Evolutionary conservation across 2,797 vertebrate genomes (phyloP).

Genomic region (Premnoplex brunnescens): DNA sequence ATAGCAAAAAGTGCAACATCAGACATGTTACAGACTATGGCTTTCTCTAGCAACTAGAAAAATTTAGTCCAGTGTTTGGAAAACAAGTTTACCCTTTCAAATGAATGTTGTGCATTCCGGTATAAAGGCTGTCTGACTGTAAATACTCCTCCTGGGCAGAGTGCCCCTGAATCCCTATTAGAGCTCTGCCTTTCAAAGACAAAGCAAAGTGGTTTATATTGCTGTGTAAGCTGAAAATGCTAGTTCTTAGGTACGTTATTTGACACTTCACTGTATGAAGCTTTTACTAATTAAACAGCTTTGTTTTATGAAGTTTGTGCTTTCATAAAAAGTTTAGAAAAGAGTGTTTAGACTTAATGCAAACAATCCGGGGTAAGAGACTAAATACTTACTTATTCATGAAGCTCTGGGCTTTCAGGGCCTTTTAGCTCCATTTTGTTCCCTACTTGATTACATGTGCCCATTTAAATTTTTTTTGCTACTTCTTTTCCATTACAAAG

Average conservation of each 20-base stretch:
- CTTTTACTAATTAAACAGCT: slow-evolving; percentile 34
- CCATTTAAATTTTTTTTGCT: neutral
- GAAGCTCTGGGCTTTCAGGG: neutral
- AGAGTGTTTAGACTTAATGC: neutral
- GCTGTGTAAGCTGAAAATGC: slow-evolving; percentile 17
- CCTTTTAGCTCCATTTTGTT: neutral
- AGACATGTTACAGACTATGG: neutral
- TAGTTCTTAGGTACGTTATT: neutral
- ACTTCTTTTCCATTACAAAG: neutral
- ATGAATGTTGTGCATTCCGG: neutral
- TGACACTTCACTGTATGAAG: neutral
- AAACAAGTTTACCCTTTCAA: neutral
- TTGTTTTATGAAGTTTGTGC: neutral
- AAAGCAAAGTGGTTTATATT: neutral
- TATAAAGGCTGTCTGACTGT: neutral
- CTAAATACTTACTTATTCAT: neutral
- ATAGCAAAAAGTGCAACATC: neutral
- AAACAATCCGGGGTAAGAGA: neutral
- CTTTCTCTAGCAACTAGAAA: neutral
- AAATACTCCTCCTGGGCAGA: neutral
- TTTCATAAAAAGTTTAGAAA: slow-evolving; percentile 17
- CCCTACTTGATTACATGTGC: neutral
- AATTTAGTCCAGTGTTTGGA: neutral
- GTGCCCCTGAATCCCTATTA: neutral
- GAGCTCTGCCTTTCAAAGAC: neutral